phyloP scores from a whole-genome alignment of 2,797 vertebrate genomes.

The Merluccius polli region DNA sequence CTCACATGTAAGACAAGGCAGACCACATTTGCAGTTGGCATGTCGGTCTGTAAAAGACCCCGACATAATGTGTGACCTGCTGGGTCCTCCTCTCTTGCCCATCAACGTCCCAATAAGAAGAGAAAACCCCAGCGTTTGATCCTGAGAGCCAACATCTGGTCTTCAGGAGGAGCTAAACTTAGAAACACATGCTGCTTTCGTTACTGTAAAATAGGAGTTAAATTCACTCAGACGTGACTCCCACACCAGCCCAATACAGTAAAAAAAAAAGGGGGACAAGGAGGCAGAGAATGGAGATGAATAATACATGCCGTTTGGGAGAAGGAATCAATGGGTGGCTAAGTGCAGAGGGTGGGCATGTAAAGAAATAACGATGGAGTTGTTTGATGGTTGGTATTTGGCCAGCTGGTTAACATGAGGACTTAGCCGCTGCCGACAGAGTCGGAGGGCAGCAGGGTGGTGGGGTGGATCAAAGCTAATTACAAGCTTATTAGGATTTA shows the following conservation, averaged over 20 bases:
- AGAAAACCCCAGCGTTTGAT: conserved; percentile 50
- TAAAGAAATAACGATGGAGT: conserved; percentile 19
- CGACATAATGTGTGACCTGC: conserved; percentile 30
- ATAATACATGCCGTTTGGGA: conserved; percentile 20
- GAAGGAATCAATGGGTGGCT: conserved; percentile 14
- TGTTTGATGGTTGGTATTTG: conserved; percentile 22
- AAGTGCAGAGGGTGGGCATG: conserved; percentile 25
- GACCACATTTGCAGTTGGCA: conserved; percentile 31
- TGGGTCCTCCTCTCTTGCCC: conserved; percentile 39
- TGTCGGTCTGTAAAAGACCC: conserved; percentile 35
- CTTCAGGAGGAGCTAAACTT: conserved; percentile 64
- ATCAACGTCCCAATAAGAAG: conserved; percentile 47
- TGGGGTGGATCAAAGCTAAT: conserved; percentile 54
- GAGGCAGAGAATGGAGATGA: conserved; percentile 15
- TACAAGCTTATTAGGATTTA: conserved; percentile 45
- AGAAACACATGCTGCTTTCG: conserved; percentile 70
- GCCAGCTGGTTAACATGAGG: conserved; percentile 26
- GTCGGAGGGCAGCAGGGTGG: not conserved
- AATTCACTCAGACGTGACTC: conserved; percentile 58
- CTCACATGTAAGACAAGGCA: conserved; percentile 20
- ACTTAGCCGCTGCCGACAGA: conserved; percentile 22
- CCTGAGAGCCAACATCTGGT: conserved; percentile 66
- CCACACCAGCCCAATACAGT: conserved; percentile 40
- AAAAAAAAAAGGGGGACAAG: conserved; percentile 18
- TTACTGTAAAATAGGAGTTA: conserved; percentile 65